Base-by-base conservation (phyloP, 37 sponge, comb jelly and placozoan species). In the Chondrosia reniformis region DNA sequence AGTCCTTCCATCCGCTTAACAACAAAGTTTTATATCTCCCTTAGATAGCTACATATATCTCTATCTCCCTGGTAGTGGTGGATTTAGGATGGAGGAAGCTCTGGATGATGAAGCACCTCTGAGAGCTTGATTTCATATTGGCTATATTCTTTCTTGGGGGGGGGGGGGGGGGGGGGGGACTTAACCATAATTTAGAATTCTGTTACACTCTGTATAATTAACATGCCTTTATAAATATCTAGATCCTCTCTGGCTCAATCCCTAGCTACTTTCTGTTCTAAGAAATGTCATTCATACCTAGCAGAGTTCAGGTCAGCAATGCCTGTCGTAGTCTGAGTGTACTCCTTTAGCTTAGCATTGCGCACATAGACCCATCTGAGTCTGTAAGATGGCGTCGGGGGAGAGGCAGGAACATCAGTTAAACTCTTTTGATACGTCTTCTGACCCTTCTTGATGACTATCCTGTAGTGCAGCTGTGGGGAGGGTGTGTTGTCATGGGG, bases 401-500 rank as follows among this genome's bases (percentile, higher is more conserved):
- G 43, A 25, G 72, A 9, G 15, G 6, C 24, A 19, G 72, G 42
- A 17, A 44, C 44, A 5, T 13, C 43, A 39, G 25, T 19, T 17
- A 69, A 44, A 21, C 22, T 44, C 44, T 69, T 69, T 24, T 69
- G 41, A 25, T 25, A 69, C 22, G 24, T 69, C 36, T 69, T 69
- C 44, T 34, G 72, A 2, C 72, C 72, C 7, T 69, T 40, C 36
- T 24, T 69, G 43, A 69, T 39, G 0, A 69, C 72, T 25, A 69
- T 69, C 40, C 72, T 36, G 10, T 69, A 69, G 2, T 69, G 41
- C 15, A 69, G 3, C 43, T 25, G 24, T 40, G 41, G 72, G 8
- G 72, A 69, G 39, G 72, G 72, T 13, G 72, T 34, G 36, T 69
- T n/a, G 24, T 69, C 72, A 69, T 69, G 42, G 43, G 72, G 72